Conservation (phyloP, 2,113 vertebrate genomes). For the Sarotherodon lohbergeri region DNA sequence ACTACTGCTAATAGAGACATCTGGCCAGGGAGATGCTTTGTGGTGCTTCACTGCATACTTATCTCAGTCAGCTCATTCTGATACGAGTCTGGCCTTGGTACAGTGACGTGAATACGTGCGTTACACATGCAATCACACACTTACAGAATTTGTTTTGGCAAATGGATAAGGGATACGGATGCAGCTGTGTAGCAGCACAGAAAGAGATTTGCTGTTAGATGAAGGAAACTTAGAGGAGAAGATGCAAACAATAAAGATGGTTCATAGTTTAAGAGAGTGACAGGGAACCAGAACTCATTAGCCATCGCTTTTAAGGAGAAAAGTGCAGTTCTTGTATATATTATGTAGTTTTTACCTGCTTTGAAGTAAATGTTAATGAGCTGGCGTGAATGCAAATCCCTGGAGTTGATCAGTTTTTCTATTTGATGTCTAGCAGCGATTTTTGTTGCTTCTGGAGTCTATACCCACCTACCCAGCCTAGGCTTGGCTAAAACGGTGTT, state of each 20-base stretch:
- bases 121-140: background rate
- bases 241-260: background rate
- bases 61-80: constrained; percentile 34
- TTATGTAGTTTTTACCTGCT: background rate
- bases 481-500: background rate
- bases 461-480: background rate
- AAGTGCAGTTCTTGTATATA: background rate
- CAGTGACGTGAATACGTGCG: background rate
- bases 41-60: constrained; percentile 6
- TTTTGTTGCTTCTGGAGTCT: background rate
- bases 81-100: constrained; percentile 35
- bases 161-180: background rate
- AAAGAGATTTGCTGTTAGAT: background rate
- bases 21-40: constrained; percentile 35
- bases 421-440: background rate
- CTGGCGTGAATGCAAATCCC: background rate
- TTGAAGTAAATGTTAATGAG: background rate
- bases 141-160: background rate
- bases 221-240: background rate
- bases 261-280: background rate
- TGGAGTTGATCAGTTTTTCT: background rate
- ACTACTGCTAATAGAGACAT: constrained; percentile 45
- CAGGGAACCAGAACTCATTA: background rate
- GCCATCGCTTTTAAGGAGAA: background rate
- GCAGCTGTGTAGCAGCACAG: background rate